Evolutionary conservation across 2,888 invertebrate genomes (phyloP).

Genomic region (Ametastegia equiseti): DNA sequence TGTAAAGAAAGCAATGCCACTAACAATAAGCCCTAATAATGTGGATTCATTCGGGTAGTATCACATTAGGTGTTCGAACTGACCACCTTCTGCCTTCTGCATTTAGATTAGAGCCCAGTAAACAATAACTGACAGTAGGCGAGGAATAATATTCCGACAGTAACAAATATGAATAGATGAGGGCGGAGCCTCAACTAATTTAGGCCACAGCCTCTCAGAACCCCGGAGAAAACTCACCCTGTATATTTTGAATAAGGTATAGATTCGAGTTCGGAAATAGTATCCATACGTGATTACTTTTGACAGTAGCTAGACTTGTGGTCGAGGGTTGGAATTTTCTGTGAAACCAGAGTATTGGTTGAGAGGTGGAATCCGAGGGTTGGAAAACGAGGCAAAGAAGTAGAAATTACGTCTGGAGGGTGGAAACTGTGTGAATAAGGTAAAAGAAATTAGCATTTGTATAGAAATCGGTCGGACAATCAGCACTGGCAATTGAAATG

Average conservation of each 20-base stretch:
- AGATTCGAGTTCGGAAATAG: not conserved
- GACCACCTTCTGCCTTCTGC: too few species aligned
- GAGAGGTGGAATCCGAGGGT: not conserved
- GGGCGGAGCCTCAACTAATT: too few species aligned
- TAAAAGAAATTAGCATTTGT: constrained; percentile 21
- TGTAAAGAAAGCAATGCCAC: too few species aligned
- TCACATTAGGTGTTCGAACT: too few species aligned
- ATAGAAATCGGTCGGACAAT: constrained; percentile 21
- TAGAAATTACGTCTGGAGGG: constrained; percentile 7
- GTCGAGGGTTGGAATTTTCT: not conserved
- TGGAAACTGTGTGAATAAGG: constrained; percentile 17
- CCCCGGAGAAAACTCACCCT: too few species aligned
- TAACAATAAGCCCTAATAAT: too few species aligned
- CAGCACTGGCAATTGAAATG: constrained; percentile 19
- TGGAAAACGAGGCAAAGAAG: not conserved
- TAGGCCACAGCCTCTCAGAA: too few species aligned
- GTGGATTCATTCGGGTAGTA: too few species aligned
- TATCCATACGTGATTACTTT: not conserved
- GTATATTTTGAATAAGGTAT: not conserved
- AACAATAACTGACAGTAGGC: too few species aligned
- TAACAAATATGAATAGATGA: too few species aligned
- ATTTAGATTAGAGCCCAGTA: too few species aligned
- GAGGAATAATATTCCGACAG: too few species aligned
- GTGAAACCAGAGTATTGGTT: not conserved
- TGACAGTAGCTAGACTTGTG: not conserved